These are phyloP conservation scores for Corythaixoides concolor DNA, from an alignment of 2,113 vertebrate species.

Conservation along the genomic window DNA sequence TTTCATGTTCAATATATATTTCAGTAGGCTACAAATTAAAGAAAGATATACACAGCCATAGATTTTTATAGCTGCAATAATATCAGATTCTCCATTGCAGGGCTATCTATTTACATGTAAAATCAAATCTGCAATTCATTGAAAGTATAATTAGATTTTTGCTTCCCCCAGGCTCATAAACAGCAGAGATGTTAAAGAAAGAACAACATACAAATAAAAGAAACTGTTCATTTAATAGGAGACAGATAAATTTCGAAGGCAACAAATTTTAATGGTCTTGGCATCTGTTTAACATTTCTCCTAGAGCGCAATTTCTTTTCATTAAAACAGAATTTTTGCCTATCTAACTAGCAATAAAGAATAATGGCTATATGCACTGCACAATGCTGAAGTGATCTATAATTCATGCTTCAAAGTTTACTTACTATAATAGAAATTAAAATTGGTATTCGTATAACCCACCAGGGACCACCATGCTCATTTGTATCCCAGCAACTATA, in stretches of 20 bases:
- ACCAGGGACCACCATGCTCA: constrained; percentile 77
- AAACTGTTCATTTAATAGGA: constrained; percentile 21
- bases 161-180: background rate
- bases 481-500: constrained; percentile 84
- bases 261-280: constrained; percentile 19
- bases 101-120: background rate
- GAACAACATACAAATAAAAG: constrained; percentile 34
- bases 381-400: background rate
- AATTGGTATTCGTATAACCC: constrained; percentile 80
- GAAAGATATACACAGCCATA: background rate
- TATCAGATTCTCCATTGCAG: background rate
- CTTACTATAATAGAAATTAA: constrained; percentile 82
- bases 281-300: constrained; percentile 30
- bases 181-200: background rate
- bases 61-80: background rate
- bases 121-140: constrained; percentile 1
- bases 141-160: background rate
- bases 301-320: background rate
- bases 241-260: background rate
- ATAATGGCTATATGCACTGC: background rate
- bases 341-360: background rate
- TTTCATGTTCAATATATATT: background rate
- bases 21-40: constrained; percentile 6
- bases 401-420: constrained; percentile 33
- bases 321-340: background rate